Conservation (phyloP, 1,140 invertebrate species). For the Epicauta chinensis region DNA sequence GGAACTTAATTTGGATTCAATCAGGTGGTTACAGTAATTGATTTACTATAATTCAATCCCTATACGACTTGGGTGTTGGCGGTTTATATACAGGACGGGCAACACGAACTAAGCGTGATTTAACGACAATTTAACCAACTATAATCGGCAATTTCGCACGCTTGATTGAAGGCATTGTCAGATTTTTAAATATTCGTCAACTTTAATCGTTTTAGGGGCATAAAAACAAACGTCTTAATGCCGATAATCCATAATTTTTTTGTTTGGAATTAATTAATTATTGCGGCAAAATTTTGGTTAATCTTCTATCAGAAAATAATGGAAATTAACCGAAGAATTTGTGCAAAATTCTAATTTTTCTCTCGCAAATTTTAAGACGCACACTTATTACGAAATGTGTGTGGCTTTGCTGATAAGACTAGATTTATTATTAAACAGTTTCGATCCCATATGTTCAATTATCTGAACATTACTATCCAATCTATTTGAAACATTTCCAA, state of each 20-base stretch:
- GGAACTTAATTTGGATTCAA: slow-evolving; percentile 3
- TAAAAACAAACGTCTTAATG: too few relatives aligned
- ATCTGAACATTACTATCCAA: neutral
- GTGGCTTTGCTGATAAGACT: slow-evolving; percentile 4
- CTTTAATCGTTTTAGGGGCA: too few relatives aligned
- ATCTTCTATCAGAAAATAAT: too few relatives aligned
- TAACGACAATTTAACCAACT: neutral
- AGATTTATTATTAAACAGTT: slow-evolving; percentile 7
- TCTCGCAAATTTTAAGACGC: too few relatives aligned
- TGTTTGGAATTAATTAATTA: too few relatives aligned
- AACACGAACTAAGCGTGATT: neutral
- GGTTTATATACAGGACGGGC: too few relatives aligned
- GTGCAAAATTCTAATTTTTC: too few relatives aligned
- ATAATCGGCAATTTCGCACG: neutral
- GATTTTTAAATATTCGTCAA: too few relatives aligned
- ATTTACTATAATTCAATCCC: slow-evolving; percentile 8
- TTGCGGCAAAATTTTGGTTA: too few relatives aligned
- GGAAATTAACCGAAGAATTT: neutral
- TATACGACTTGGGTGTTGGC: slow-evolving; percentile 3
- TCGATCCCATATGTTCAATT: slow-evolving; percentile 8
- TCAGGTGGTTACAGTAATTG: slow-evolving; percentile 8
- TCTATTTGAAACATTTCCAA: slow-evolving; percentile 1
- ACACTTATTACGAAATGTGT: too few relatives aligned
- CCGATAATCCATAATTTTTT: too few relatives aligned
- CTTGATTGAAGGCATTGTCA: too few relatives aligned